Evolutionary conservation across 2,888 invertebrate species (phyloP), one percentile per base, ranked within the genome.

Genomic region (Epinotia brunnichana): DNA sequence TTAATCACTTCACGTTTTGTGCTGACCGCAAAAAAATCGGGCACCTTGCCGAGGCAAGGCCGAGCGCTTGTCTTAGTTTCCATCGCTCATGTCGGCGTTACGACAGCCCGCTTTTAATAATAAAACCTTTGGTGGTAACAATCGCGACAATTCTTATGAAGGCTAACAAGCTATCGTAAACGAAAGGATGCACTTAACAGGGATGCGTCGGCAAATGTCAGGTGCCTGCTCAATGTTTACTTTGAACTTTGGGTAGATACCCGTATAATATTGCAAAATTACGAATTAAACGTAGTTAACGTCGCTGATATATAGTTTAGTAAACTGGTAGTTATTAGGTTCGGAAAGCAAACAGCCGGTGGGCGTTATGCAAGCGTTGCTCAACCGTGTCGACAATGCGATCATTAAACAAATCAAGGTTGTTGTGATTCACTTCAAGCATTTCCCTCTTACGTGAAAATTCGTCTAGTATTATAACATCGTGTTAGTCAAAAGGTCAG

Each of bases 1-100:
- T 87, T 83, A 88, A 89, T 86, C 87, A 84, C 81, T 85, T 77
- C 86, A 87, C 88, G 87, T 88, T 87, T 84, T 84, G 82, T 80
- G 77, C 76, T 85, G 87, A 89, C 90, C 90, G 89, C 90, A 90
- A 90, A 90, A 89, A 89, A 87, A 87, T 83, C 85, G 87, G 83
- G 87, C 90, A 89, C 88, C 88, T 90, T 85, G 90, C 85, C 70
- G 77, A 77, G 73, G 79, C 91, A 87, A 90, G 91, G 91, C 81
- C 90, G 79, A 64, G 59, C 79, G 76, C 84, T 85, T 87, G 87
- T 85, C 85, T 87, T 83, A 83, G 84, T 84, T 84, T 83, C 86
- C 84, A 87, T 87, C 84, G 84, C 81, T 83, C 86, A 85, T 83
- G 82, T 84, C 82, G 81, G 82, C 83, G 86, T 85, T 86, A 86